Base-by-base conservation (phyloP, 2,888 invertebrate genomes). In the Mesorhabditis spiculigera region DNA sequence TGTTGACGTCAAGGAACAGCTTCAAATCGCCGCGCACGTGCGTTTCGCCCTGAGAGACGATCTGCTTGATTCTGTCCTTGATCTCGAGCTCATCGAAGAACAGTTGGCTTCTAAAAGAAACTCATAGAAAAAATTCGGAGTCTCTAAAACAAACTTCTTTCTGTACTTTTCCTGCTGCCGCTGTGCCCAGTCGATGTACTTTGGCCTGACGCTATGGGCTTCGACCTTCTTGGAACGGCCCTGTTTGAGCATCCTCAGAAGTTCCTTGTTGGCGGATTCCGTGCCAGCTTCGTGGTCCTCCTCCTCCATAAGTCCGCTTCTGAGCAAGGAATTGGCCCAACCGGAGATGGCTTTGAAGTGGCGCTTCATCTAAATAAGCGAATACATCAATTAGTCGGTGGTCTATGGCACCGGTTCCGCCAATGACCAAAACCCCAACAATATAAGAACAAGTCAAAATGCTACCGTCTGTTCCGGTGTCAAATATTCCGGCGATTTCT, bases 161-260 rank as follows among this genome's bases (percentile, higher is more conserved):
- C 58, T 10, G n/a, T 50, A 50, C n/a, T 50, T n/a, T 10, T 50
- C 58, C 58, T 13, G 58, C 58, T 10, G 10, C n/a, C 58, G 8
- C n/a, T 50, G 58, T 50, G 58, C 58, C 58, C 58, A 50, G n/a
- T 50, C 58, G 10, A n/a, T n/a, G 58, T 50, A 50, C n/a, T 10
- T 10, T n/a, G 10, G 58, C n/a, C 10, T 50, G 58, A 13, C n/a
- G 58, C 10, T n/a, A n/a, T 10, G 10, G 58, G 58, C n/a, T 3
- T 50, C 58, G 58, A 50, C n/a, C 10, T 50, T 50, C n/a, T n/a
- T 50, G 8, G 10, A n/a, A 1, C n/a, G 58, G 58, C 10, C n/a
- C 58, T 28, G 28, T 28, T 28, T 28, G 28, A 50, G 58, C 58
- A 50, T 50, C 58, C n/a, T n/a, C 58, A 13, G 10, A n/a, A 50